phyloP scores from a whole-genome alignment of 2,113 vertebrate genomes.

The Rhinolophus ferrumequinum region DNA sequence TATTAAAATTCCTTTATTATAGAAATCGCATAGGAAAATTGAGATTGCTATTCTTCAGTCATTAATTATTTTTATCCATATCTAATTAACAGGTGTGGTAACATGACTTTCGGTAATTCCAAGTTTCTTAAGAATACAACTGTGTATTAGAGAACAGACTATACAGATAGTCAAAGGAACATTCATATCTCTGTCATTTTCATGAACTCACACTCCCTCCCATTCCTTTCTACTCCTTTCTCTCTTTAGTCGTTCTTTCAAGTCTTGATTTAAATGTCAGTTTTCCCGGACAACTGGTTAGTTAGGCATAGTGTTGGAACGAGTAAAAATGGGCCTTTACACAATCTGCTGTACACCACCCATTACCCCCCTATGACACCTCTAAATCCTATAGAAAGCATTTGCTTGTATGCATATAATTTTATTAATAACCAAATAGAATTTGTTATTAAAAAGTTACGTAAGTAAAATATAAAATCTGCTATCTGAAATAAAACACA shows the following conservation, averaged over 20 bases:
- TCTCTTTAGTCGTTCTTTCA: neutral
- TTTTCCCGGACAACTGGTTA: neutral
- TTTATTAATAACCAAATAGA: neutral
- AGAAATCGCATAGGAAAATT: neutral
- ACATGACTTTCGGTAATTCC: neutral
- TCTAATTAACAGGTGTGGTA: constrained; percentile 16
- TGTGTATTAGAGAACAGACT: neutral
- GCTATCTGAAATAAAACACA: neutral
- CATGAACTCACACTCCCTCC: neutral
- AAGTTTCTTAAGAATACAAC: constrained; percentile 24
- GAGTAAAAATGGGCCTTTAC: neutral
- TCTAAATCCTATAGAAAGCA: neutral
- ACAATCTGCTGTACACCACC: neutral
- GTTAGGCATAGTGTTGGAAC: neutral
- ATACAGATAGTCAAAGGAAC: neutral
- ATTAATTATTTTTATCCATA: neutral
- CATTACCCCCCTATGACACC: neutral
- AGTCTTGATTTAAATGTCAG: neutral
- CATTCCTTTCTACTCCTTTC: neutral
- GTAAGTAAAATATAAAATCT: neutral
- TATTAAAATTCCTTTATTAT: neutral
- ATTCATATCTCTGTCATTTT: neutral
- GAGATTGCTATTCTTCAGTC: neutral
- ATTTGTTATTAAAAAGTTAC: neutral
- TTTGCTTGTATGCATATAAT: neutral